Conservation (phyloP, 2,888 invertebrate species). For the Temnothorax rugatulus region DNA sequence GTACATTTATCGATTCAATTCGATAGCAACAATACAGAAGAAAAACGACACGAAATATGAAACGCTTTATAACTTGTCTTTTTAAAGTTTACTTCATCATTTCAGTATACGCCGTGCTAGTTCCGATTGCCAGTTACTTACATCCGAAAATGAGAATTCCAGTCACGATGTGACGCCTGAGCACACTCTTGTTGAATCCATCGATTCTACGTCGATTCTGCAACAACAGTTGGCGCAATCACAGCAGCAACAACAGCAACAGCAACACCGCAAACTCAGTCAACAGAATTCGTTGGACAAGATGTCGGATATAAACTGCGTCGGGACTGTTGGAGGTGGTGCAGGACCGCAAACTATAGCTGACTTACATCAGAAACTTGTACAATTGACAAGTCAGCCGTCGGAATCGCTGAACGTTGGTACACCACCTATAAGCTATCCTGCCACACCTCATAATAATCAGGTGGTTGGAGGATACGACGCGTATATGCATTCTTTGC, state of each 20-base stretch:
- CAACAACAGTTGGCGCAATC: slow-evolving; percentile 76
- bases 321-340: slow-evolving; percentile 53
- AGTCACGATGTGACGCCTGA: slow-evolving; percentile 85
- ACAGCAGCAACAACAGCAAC: slow-evolving; percentile 80
- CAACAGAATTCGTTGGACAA: slow-evolving; percentile 85
- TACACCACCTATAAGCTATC: slow-evolving; percentile 87
- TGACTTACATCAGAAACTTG: slow-evolving; percentile 88
- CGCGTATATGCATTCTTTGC: slow-evolving; percentile 90
- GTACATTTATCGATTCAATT: slow-evolving; percentile 28
- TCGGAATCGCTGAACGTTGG: slow-evolving; percentile 84
- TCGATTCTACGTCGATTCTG: slow-evolving; percentile 73
- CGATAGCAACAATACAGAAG: background rate
- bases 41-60: background rate
- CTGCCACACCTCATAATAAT: slow-evolving; percentile 90
- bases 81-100: slow-evolving; percentile 9
- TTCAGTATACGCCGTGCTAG: slow-evolving; percentile 79
- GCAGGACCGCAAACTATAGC: slow-evolving; percentile 87
- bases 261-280: slow-evolving; percentile 83
- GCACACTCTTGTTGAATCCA: slow-evolving; percentile 82
- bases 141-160: slow-evolving; percentile 82
- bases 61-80: background rate
- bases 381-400: slow-evolving; percentile 87
- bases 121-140: slow-evolving; percentile 81
- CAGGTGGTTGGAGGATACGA: slow-evolving; percentile 88
- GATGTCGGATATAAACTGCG: slow-evolving; percentile 68